Conservation (phyloP, 2,888 invertebrate genomes). For the Ochlodes sylvanus region DNA sequence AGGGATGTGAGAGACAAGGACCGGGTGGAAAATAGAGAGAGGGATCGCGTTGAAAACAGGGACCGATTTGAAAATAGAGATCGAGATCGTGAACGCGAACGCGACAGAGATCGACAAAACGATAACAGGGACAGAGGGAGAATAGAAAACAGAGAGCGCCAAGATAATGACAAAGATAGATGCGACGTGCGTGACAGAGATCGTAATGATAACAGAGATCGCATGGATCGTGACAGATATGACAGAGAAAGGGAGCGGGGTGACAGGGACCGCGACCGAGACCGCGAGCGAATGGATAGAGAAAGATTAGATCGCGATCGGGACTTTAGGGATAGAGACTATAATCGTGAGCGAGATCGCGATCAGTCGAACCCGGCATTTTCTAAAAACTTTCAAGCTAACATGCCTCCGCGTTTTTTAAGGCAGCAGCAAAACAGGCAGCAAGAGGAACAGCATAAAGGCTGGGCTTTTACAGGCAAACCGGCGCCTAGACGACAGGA, state of each 20-base stretch:
- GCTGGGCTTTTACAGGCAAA: conserved; percentile 75
- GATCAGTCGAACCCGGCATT: conserved; percentile 86
- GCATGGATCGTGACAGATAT: conserved; percentile 55
- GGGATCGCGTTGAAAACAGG: conserved; percentile 45
- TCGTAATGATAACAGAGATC: conserved; percentile 66
- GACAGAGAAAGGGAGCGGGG: conserved; percentile 60
- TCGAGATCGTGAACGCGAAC: conserved; percentile 55
- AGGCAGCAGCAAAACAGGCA: conserved; percentile 88
- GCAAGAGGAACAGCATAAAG: conserved; percentile 75
- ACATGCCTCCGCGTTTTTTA: conserved; percentile 94
- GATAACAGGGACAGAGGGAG: conserved; percentile 51
- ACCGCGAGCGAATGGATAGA: conserved; percentile 56
- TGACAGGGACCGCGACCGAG: conserved; percentile 52
- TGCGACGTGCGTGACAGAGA: conserved; percentile 62
- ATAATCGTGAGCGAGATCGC: conserved; percentile 76
- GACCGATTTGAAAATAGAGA: conserved; percentile 57
- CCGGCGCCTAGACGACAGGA: conserved; percentile 72
- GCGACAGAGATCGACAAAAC: conserved; percentile 50
- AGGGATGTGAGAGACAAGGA: conserved; percentile 57
- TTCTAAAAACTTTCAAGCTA: conserved; percentile 91
- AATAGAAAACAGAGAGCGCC: conserved; percentile 51
- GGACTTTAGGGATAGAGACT: conserved; percentile 54
- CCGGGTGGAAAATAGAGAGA: conserved; percentile 47
- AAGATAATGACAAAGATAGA: conserved; percentile 56
- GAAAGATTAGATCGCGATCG: conserved; percentile 55